Evolutionary conservation across 1,140 invertebrate species (phyloP), one percentile per base, ranked within the genome.

Genomic region (Leptinotarsa undecemlineata): DNA sequence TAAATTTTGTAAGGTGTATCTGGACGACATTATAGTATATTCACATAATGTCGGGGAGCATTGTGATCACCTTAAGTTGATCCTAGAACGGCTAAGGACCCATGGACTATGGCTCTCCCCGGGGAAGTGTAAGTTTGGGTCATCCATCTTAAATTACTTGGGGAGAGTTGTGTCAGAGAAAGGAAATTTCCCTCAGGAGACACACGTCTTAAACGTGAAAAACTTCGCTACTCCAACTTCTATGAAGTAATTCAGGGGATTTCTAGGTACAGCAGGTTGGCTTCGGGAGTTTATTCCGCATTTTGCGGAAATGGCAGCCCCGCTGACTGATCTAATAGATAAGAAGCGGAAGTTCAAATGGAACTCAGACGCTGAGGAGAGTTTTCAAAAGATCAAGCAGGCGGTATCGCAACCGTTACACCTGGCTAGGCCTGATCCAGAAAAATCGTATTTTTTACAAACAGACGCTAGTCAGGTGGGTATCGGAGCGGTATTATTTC

Each of bases 361-460:
- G 76, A 76, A 17, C 2, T 1, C 15, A 1, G 64, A 62, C 33
- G 66, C 68, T 0, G 21, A 71, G n/a, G 20, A 61, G 3, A 75
- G 82, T 0, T 84, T 85, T 71, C 21, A 78, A 2, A 66, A 33
- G 21, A 33, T 85, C 0, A 85, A 86, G 63, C 69, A 70, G 1
- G 73, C 67, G 13, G 64, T 87, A 1, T 71, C 42, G 20, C 23
- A 51, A 68, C 76, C 68, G 33, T 72, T 79, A 2, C 26, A 72
- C 1, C 67, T 83, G 48, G 42, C 61, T 23, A 48, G 81, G 13
- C 81, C 79, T 23, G 79, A 78, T 57, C 82, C 77, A 60, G 74
- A 26, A 70, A 71, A 66, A 74, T 79, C 61, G 42, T 87, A 79
- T 48, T 76, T 80, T 62, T 67, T 84, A 13, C 83, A 84, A 70